phyloP scores from a whole-genome alignment of 1,140 invertebrate species.

The Cecropterus lyciades region DNA sequence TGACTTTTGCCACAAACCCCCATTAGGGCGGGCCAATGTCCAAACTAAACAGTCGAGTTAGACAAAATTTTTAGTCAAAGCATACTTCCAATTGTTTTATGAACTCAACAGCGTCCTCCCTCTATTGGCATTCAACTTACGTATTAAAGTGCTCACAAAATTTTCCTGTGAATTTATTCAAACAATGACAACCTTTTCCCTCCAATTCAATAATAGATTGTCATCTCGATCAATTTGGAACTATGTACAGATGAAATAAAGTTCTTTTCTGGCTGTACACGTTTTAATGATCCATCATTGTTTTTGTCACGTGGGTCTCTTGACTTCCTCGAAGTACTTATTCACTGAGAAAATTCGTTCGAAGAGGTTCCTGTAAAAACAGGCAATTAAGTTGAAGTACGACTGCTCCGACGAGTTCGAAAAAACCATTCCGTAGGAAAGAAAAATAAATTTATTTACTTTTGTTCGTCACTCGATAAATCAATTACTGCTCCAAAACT shows the following conservation, averaged over 20 bases:
- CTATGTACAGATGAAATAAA: neutral
- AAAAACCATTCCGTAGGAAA: conserved; percentile 13
- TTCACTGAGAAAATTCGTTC: conserved; percentile 16
- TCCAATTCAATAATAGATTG: neutral
- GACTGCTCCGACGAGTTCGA: neutral
- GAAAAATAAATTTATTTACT: conserved; percentile 21
- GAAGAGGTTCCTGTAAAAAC: conserved; percentile 14
- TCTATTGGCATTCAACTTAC: neutral
- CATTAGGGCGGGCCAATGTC: too few species aligned
- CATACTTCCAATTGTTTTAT: too few species aligned
- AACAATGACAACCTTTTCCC: neutral
- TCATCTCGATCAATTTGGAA: neutral
- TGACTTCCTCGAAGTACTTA: conserved; percentile 4
- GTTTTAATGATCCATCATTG: conserved; percentile 1
- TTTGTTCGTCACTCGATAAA: conserved; percentile 6
- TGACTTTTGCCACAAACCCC: too few species aligned
- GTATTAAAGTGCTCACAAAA: neutral
- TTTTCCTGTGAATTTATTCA: neutral
- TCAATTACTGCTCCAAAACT: conserved; percentile 7
- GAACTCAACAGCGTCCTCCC: too few species aligned
- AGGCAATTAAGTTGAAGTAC: conserved; percentile 23
- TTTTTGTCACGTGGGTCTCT: conserved; percentile 11
- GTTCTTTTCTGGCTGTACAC: neutral
- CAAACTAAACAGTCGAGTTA: too few species aligned
- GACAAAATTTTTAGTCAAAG: too few species aligned